Percentiles rank a stretch among this genome's conserved stretches.
Evolutionary conservation across 2,113 vertebrate species (phyloP).

Genomic region (Scatophagus argus): DNA sequence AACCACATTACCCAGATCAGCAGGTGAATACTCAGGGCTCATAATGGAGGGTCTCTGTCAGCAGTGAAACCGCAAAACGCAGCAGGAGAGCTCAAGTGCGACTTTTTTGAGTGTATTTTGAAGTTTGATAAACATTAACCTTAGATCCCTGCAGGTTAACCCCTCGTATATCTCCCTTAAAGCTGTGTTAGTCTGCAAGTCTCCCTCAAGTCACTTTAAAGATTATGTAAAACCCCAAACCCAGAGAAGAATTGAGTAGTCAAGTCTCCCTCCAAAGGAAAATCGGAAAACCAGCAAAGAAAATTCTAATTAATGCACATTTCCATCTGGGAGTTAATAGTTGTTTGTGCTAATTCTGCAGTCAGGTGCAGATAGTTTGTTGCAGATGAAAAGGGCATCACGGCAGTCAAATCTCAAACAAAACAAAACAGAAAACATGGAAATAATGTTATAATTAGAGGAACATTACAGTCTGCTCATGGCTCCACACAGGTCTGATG

Average conservation of each 20-base stretch:
- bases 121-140: constrained; percentile 44
- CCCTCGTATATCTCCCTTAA: background rate
- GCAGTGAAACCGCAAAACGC: constrained; percentile 44
- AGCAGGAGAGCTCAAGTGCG: constrained; percentile 31
- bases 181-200: background rate
- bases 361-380: background rate
- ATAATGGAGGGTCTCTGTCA: constrained; percentile 59
- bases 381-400: background rate
- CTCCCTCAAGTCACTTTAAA: background rate
- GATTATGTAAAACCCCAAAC: background rate
- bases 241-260: background rate
- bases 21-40: constrained; percentile 69
- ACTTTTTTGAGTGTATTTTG: constrained; percentile 39
- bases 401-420: background rate
- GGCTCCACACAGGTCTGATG: background rate
- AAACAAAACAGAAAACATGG: background rate
- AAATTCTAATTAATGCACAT: background rate
- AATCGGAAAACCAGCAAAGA: background rate
- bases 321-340: background rate
- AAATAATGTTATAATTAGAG: background rate
- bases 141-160: constrained; percentile 7
- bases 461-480: background rate
- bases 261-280: background rate
- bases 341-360: background rate
- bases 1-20: constrained; percentile 61